Conservation (phyloP, 2,113 vertebrate species). For the Oreotragus oreotragus region DNA sequence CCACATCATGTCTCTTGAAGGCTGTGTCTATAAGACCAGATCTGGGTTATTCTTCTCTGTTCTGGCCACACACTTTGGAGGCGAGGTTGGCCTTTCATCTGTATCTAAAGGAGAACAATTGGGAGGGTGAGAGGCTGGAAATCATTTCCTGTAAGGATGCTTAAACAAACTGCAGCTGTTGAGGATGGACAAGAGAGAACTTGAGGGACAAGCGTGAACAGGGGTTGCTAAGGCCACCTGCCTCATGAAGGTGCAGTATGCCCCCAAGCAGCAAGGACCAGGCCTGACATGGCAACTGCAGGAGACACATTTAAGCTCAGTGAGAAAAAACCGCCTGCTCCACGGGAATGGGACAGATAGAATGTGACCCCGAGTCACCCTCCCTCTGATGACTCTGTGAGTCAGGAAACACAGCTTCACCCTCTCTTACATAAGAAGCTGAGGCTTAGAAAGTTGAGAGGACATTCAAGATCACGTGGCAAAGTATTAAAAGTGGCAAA, state of each 20-base stretch:
- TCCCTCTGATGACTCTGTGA: not conserved
- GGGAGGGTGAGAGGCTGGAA: not conserved
- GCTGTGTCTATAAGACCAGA: too few species aligned
- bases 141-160: not conserved
- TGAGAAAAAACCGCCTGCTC: not conserved
- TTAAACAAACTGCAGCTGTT: fast-evolving
- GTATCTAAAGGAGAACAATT: too few species aligned
- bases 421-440: not conserved
- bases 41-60: too few species aligned
- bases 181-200: not conserved
- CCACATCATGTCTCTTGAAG: too few species aligned
- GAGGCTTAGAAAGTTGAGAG: not conserved
- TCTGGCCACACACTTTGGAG: too few species aligned
- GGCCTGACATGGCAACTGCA: not conserved
- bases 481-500: not conserved
- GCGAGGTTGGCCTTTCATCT: too few species aligned
- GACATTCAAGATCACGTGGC: not conserved
- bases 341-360: not conserved
- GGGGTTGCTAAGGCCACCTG: too few species aligned
- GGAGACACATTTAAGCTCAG: not conserved
- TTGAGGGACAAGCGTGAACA: fast-evolving
- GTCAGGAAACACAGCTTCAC: not conserved
- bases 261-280: fast-evolving
- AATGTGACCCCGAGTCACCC: fast-evolving
- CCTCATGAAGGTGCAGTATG: fast-evolving